Base-by-base conservation (phyloP, 2,888 invertebrate species). In the Philonicus albiceps region DNA sequence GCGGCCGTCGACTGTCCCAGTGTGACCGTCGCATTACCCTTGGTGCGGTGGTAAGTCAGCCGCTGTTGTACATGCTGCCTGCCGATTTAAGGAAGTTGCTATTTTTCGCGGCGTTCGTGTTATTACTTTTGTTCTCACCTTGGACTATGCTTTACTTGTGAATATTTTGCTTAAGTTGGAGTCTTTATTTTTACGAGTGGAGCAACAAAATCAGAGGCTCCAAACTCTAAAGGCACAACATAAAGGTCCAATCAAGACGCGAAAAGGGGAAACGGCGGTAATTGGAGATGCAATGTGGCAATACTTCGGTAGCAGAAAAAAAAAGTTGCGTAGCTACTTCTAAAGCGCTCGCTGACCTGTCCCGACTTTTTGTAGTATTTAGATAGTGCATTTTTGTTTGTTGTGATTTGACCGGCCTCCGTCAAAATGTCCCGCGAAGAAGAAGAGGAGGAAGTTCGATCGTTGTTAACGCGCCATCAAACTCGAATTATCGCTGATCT, bases 401-500 rank as follows among this genome's bases (percentile, higher is more conserved):
- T 11, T 8, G 64, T 64, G 22, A 22, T 64, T 64, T 19, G 11
- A 22, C 22, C 64, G 64, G 3, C 22, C 27, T 64, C 11, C 22
- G 22, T 22, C 3, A 27, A 49, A 22, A 92, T 92, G 92, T 89
- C 91, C 86, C 91, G 89, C 85, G 92, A 91, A 88, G 92, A 92
- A 88, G 92, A 92, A 88, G 91, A 91, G 88, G 92, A 92, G 87
- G 92, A 92, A 89, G 95, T 95, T 89, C 94, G 94, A 91, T 94
- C 94, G 89, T 93, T 94, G 88, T 92, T 95, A 87, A 93, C 93
- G 89, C 94, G 95, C 86, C 95, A 95, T 91, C 94, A 94, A 91
- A 93, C 93, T 80, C 93, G 94, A 87, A 93, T 95, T 89, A 93
- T 94, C 90, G 93, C 94, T 87, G 95, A 95, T 92, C 91, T 95